These are phyloP conservation scores for Epsilonema sp. DNA, from an alignment of 2,888 invertebrate genomes.

Conservation along the genomic window DNA sequence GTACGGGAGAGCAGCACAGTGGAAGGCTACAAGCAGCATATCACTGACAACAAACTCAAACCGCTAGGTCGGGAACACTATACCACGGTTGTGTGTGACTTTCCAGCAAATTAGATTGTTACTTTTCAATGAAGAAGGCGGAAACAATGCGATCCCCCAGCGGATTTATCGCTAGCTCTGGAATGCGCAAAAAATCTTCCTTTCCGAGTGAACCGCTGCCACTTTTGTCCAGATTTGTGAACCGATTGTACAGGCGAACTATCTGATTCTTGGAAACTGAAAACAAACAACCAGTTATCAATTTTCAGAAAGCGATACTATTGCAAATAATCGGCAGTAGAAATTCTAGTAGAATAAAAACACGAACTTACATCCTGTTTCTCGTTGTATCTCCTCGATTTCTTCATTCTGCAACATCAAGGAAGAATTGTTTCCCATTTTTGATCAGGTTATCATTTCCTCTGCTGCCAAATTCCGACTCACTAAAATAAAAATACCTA, in stretches of 20 bases:
- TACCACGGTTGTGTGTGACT: too few species aligned
- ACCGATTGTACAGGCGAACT: slow-evolving; percentile 83
- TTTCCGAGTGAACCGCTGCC: slow-evolving; percentile 62
- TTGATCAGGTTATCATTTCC: too few species aligned
- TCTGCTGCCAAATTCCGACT: too few species aligned
- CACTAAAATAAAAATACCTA: too few species aligned
- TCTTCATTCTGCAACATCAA: slow-evolving; percentile 78
- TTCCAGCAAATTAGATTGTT: slow-evolving; percentile 11
- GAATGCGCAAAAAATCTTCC: slow-evolving; percentile 89
- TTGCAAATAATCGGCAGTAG: too few species aligned
- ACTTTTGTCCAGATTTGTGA: slow-evolving; percentile 79
- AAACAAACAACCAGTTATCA: too few species aligned
- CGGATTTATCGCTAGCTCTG: slow-evolving; percentile 94
- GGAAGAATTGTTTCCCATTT: slow-evolving; percentile 87
- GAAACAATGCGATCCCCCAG: slow-evolving; percentile 92
- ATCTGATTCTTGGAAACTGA: slow-evolving; percentile 98
- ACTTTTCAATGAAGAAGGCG: slow-evolving; percentile 66
- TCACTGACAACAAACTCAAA: too few species aligned
- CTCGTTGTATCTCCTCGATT: slow-evolving; percentile 84
- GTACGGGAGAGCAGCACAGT: too few species aligned
- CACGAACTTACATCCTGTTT: slow-evolving; percentile 78
- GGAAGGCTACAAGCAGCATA: too few species aligned
- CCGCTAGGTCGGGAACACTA: too few species aligned
- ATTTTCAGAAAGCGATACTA: too few species aligned
- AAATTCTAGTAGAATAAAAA: too few species aligned